These are phyloP conservation scores for Charadrius vociferus DNA, from an alignment of 2,113 vertebrate species.

Conservation along the genomic window DNA sequence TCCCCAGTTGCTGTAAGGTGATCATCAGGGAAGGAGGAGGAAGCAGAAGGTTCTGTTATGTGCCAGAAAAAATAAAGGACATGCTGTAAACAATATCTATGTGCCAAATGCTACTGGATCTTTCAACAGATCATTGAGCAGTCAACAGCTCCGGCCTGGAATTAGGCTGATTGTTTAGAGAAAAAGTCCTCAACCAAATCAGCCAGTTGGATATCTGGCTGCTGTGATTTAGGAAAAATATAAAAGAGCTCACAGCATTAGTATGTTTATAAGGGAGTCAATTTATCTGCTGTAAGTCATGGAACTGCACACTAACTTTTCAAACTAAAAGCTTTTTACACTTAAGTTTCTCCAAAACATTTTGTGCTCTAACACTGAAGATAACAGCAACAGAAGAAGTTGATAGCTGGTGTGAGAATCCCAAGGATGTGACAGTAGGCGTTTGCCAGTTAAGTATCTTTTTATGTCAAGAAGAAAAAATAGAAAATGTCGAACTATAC, in stretches of 20 bases:
- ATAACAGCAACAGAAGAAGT: background rate
- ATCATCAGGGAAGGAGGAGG: background rate
- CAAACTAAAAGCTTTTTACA: constrained; percentile 1
- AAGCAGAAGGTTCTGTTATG: background rate
- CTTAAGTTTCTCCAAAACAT: background rate
- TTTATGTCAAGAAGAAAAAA: constrained; percentile 32
- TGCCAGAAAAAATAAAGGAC: constrained; percentile 27
- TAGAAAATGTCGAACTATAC: constrained; percentile 26
- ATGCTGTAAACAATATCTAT: background rate
- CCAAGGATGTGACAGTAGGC: constrained; percentile 20
- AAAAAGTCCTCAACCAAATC: background rate
- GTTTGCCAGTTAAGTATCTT: constrained; percentile 1
- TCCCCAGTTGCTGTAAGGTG: background rate
- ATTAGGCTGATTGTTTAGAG: background rate
- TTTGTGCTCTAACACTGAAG: background rate
- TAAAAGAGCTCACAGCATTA: background rate
- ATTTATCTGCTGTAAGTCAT: background rate
- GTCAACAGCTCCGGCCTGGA: background rate
- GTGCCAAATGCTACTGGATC: background rate
- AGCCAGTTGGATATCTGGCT: background rate
- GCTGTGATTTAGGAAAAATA: background rate
- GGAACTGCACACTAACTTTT: background rate
- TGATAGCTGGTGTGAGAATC: constrained; percentile 46
- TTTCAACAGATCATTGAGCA: constrained; percentile 34
- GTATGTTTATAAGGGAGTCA: background rate